Conservation (phyloP, 2,797 vertebrate genomes). For the Notolepis coatsorum region DNA sequence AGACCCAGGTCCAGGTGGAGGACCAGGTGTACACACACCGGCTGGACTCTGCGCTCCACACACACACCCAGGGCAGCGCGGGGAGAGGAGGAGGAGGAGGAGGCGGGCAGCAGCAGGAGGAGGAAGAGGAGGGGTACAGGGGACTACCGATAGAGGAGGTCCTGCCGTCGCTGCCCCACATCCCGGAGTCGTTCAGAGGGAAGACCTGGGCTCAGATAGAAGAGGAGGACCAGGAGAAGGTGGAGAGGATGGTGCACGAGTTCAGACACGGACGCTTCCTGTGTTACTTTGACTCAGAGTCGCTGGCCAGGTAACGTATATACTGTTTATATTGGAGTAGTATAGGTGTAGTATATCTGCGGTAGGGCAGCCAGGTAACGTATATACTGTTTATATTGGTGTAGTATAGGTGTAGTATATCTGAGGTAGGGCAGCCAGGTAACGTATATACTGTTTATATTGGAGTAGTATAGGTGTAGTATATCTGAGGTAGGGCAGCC, state of each 20-base stretch:
- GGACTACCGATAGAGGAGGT: constrained; percentile 75
- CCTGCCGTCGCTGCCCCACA: constrained; percentile 82
- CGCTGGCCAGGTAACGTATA: constrained; percentile 73
- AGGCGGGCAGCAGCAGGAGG: too few species aligned
- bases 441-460: too few species aligned
- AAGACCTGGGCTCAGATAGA: constrained; percentile 91
- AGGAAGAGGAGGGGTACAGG: constrained; percentile 31
- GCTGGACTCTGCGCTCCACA: constrained; percentile 77
- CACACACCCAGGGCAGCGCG: constrained; percentile 23
- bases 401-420: too few species aligned
- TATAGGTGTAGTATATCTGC: too few species aligned
- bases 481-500: too few species aligned
- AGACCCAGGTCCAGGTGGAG: constrained; percentile 80
- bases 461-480: too few species aligned
- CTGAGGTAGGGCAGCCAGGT: too few species aligned
- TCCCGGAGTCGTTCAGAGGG: constrained; percentile 89
- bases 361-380: constrained; percentile 76
- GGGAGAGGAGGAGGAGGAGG: constrained; percentile 21
- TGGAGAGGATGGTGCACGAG: constrained; percentile 86
- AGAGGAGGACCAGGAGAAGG: constrained; percentile 88
- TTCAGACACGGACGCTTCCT: constrained; percentile 85
- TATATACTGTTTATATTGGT: too few species aligned
- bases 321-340: too few species aligned
- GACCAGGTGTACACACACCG: constrained; percentile 83
- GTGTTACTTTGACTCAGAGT: constrained; percentile 89